Conservation (phyloP, 2,888 invertebrate species). For the Beris morrisii region DNA sequence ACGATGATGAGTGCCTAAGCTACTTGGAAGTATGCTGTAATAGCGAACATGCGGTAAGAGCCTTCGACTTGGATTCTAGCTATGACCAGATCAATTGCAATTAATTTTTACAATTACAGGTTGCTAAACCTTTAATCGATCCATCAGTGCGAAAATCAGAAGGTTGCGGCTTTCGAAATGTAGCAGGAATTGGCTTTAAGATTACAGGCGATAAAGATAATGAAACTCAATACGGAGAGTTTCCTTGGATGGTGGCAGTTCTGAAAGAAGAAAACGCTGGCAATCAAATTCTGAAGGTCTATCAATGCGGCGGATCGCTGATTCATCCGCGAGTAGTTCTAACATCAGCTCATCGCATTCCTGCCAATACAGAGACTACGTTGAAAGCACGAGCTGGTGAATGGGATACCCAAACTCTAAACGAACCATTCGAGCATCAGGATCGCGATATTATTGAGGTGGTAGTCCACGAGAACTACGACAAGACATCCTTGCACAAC, state of each 20-base stretch:
- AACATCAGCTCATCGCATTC: constrained; percentile 72
- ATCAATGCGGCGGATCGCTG: constrained; percentile 76
- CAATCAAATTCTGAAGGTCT: constrained; percentile 45
- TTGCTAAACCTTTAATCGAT: too few relatives aligned
- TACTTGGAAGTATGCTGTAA: constrained; percentile 23
- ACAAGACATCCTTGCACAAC: constrained; percentile 67
- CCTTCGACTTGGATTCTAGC: too few relatives aligned
- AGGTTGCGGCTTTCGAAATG: constrained; percentile 17
- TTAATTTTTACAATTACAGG: too few relatives aligned
- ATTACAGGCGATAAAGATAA: constrained; percentile 52
- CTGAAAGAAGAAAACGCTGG: constrained; percentile 41
- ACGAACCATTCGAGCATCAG: constrained; percentile 67
- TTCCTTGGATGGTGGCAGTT: constrained; percentile 79
- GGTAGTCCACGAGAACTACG: constrained; percentile 51
- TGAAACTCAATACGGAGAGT: constrained; percentile 72
- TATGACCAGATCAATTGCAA: too few relatives aligned
- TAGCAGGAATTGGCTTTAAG: constrained; percentile 7
- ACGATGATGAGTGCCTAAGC: constrained; percentile 17
- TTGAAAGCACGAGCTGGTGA: constrained; percentile 66
- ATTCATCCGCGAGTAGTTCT: constrained; percentile 72
- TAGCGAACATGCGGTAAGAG: not conserved
- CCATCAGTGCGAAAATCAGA: not conserved
- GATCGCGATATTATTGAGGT: constrained; percentile 65
- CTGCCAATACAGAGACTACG: constrained; percentile 26
- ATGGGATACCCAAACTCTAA: constrained; percentile 74